Base-by-base conservation (phyloP, 2,113 vertebrate species). In the Saimiri boliviensis region DNA sequence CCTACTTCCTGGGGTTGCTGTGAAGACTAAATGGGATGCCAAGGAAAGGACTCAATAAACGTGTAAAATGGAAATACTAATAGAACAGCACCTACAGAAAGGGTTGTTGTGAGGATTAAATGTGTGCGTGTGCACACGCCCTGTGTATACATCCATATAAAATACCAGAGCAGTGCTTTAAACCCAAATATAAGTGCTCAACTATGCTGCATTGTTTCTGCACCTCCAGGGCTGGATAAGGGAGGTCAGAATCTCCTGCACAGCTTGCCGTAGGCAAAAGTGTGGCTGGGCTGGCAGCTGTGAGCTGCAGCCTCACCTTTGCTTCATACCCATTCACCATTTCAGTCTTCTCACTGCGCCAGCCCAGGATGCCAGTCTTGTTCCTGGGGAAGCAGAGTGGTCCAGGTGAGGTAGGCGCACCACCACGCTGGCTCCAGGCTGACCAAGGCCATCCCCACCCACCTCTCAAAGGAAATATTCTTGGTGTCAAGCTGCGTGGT, bases 381-480 rank as follows among this genome's bases (percentile, higher is more conserved):
- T 99, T 99, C 99, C 99, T 99, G 98, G 40, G 63, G 49, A 96
- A 47, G 85, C 21, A 96, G 58, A 82, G 32, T 0, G 71, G 74
- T 70, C 45, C 35, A 37, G 68, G 84, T 98, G 71, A 98, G 77
- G 47, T 19, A 21, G 40, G 19, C 13, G 30, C 52, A 74, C 52
- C 21, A 56, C 27, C 47, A 20, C 79, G 63, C 52, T 56, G 70
- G 79, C 76, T 84, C 40, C 52, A 37, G 87, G 84, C 49, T 77
- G 45, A 25, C 27, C 35, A 4, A 54, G 32, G 82, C 21, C 27
- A 0, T 2, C 4, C 17, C 73, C 49, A 70, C 98, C 97, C 97
- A 99, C 99, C 99, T 99, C 98, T 99, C 99, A 0, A 99, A 99
- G 96, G 99, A 99, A 68, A 99, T 99, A 98, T 99, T 99, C 98